Evolutionary conservation across 2,113 vertebrate genomes (phyloP), one percentile per base, ranked within the genome.

Genomic region (Sprattus sprattus): DNA sequence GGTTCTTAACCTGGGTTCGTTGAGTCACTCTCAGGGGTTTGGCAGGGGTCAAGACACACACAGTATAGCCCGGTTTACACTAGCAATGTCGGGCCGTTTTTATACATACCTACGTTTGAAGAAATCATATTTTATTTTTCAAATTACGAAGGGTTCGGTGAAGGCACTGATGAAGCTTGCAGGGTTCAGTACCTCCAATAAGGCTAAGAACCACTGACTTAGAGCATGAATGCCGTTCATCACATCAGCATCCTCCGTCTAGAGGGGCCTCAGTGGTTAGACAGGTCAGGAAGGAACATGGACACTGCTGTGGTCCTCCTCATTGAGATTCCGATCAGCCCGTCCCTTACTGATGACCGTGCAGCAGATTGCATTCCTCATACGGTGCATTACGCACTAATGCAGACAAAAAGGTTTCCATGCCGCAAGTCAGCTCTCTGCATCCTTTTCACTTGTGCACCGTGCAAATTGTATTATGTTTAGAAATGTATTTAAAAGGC

Each of bases 291-390:
- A 32, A 71, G 25, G 25, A 32, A 32, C 64, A 39, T 75, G 28
- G 67, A 32, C 32, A 15, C 67, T 75, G 67, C 67, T 75, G 28
- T 75, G 39, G 67, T 75, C 10, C 67, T 32, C 39, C 67, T 75
- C 67, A 75, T 75, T 75, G 28, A 75, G 39, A 75, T 75, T 75
- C 67, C 13, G 67, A 75, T 75, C 67, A 75, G 67, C 4, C 10
- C 2, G 39, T 75, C 28, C 4, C 0, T 75, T 75, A n/a, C 67
- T 75, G 67, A 75, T 75, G 67, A 75, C 28, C 39, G 67, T 75
- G 67, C 67, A 75, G 10, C 67, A 13, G 10, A 32, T 16, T 3
- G 28, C 28, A 39, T 16, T 39, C 67, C n/a, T 28, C n/a, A 71
- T 71, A 25, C 67, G 15, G 67, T 71, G 67, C n/a, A 28, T 71